phyloP scores from a whole-genome alignment of 2,888 invertebrate species.

The Philaethria dido region DNA sequence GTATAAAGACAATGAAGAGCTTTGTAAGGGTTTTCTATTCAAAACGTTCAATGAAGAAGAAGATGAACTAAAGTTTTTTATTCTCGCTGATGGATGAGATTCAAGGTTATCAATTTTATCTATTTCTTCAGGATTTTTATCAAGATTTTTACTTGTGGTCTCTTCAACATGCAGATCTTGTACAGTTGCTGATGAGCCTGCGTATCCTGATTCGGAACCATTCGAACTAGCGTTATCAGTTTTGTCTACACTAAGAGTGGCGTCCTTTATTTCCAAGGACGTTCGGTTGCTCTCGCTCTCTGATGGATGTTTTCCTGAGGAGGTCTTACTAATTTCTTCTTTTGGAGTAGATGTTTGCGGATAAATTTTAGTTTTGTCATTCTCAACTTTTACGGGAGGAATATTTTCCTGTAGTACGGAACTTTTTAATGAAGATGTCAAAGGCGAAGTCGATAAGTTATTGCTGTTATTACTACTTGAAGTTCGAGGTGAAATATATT shows the following conservation, averaged over 20 bases:
- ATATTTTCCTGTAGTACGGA: slow-evolving; percentile 34
- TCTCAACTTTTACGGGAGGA: slow-evolving; percentile 21
- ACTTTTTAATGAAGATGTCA: slow-evolving; percentile 9
- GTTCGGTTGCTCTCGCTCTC: slow-evolving; percentile 39
- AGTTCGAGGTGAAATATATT: slow-evolving; percentile 7
- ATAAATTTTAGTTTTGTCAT: slow-evolving; percentile 51
- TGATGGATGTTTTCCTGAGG: neutral
- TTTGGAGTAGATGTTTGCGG: slow-evolving; percentile 60
- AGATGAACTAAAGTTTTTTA: slow-evolving; percentile 54
- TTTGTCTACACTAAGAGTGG: slow-evolving; percentile 14
- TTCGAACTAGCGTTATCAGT: slow-evolving; percentile 53
- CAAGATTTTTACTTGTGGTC: slow-evolving; percentile 35
- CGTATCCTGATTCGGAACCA: slow-evolving; percentile 65
- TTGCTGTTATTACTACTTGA: neutral
- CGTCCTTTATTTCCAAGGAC: slow-evolving; percentile 22
- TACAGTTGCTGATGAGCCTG: slow-evolving; percentile 55
- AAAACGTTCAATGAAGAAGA: slow-evolving; percentile 53
- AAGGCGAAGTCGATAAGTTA: slow-evolving; percentile 1
- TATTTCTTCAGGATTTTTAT: slow-evolving; percentile 20
- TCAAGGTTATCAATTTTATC: slow-evolving; percentile 12
- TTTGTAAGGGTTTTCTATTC: slow-evolving; percentile 51
- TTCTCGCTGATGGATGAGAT: neutral
- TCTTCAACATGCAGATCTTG: slow-evolving; percentile 55
- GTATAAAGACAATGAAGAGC: slow-evolving; percentile 59
- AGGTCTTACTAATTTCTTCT: slow-evolving; percentile 39